Percentiles rank a stretch among this genome's conserved stretches.
These are phyloP conservation scores for Conger conger DNA, from an alignment of 2,113 vertebrate species.

Conservation along the genomic window DNA sequence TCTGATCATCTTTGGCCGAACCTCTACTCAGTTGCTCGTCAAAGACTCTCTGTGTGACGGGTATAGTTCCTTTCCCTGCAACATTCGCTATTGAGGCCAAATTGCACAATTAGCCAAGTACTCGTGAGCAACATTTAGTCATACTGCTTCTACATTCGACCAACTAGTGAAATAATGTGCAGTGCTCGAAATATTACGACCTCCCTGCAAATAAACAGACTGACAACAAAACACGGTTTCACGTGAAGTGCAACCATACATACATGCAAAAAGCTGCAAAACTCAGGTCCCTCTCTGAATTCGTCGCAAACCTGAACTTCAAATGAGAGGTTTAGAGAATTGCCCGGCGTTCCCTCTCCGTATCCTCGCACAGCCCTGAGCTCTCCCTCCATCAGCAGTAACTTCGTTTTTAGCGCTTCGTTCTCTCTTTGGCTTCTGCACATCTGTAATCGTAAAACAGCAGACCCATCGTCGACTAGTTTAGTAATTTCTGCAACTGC, in stretches of 20 bases:
- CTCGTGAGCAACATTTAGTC: too few species aligned
- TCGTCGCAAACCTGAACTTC: not conserved
- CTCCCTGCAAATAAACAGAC: too few species aligned
- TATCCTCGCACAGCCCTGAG: not conserved
- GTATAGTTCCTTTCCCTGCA: too few species aligned
- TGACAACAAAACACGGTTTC: not conserved
- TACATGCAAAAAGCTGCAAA: not conserved
- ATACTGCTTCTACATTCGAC: too few species aligned
- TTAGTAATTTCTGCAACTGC: conserved; percentile 12
- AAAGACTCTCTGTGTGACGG: too few species aligned
- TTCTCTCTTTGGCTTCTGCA: conserved; percentile 13
- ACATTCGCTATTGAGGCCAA: too few species aligned
- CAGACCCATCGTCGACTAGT: conserved; percentile 17
- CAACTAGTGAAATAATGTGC: too few species aligned
- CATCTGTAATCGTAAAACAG: not conserved
- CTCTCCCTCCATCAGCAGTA: conserved; percentile 8
- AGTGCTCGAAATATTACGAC: too few species aligned
- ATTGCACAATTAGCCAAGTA: too few species aligned
- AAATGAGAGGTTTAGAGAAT: not conserved
- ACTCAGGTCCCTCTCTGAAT: not conserved
- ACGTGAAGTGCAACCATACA: not conserved
- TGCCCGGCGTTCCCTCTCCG: not conserved
- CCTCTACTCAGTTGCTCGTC: too few species aligned
- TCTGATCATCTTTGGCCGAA: too few species aligned
- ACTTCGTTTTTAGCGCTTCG: conserved; percentile 8